A percentile compares a stretch with the other conserved stretches of the same genome.
Conservation (phyloP, 1,140 invertebrate species). For the Manduca sexta region DNA sequence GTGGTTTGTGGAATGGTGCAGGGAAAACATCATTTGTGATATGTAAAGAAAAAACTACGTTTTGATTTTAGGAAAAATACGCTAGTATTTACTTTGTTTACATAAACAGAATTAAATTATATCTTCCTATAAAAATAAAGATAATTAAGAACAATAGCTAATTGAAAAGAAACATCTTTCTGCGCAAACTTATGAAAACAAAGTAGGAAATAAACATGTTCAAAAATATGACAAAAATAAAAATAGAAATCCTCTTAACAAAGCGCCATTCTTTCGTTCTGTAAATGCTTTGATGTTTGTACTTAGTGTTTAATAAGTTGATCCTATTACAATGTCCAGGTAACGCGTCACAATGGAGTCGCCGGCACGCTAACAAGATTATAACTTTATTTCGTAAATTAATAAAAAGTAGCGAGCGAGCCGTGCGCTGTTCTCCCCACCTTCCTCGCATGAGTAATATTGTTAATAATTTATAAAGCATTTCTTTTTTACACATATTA, state of each 20-base stretch:
- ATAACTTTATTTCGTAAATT: slow-evolving; percentile 71
- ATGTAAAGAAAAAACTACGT: too few species aligned
- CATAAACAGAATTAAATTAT: too few species aligned
- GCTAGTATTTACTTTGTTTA: too few species aligned
- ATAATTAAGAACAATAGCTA: too few species aligned
- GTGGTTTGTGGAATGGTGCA: too few species aligned
- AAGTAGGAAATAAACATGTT: not conserved
- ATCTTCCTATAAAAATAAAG: too few species aligned
- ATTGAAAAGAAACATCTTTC: too few species aligned
- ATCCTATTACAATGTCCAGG: slow-evolving; percentile 71
- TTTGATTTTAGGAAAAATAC: too few species aligned
- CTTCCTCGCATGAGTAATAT: slow-evolving; percentile 20
- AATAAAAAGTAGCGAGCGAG: slow-evolving; percentile 55
- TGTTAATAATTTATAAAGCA: slow-evolving; percentile 24
- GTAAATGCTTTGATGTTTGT: slow-evolving; percentile 66
- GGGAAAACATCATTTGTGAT: too few species aligned
- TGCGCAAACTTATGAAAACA: too few species aligned
- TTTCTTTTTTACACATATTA: slow-evolving; percentile 5
- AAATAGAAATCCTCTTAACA: slow-evolving; percentile 61
- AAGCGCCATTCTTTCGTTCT: slow-evolving; percentile 55
- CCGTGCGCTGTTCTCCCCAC: slow-evolving; percentile 40
- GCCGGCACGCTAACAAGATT: slow-evolving; percentile 65
- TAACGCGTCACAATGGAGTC: slow-evolving; percentile 61
- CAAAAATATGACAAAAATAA: slow-evolving; percentile 12
- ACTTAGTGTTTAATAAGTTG: slow-evolving; percentile 72